A percentile compares a stretch with the other conserved stretches of the same genome.
Evolutionary conservation across 53 echinoderm and acorn worm species (phyloP).

Genomic region (Antedon mediterranea): DNA sequence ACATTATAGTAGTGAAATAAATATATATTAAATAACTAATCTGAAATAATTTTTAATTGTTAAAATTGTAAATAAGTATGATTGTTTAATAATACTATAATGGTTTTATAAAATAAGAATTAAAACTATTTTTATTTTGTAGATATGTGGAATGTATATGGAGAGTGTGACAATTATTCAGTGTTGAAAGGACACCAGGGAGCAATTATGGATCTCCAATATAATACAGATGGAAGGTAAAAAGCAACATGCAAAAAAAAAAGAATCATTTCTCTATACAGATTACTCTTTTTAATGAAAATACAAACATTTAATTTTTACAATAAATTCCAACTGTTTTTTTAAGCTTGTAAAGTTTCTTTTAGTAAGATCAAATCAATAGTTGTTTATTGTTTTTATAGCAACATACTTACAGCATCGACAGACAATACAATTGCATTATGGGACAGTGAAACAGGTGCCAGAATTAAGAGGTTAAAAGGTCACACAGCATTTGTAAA

Average conservation of each 20-base stretch:
- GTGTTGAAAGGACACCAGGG: constrained; percentile 87
- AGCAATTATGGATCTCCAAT: constrained; percentile 85
- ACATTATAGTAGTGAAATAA: too few species aligned
- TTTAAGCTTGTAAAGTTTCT: not conserved
- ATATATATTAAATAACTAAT: too few species aligned
- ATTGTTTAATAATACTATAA: too few species aligned
- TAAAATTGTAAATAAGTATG: too few species aligned
- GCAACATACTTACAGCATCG: constrained; percentile 66
- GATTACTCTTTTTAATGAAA: too few species aligned
- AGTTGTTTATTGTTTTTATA: constrained; percentile 11
- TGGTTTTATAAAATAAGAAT: too few species aligned
- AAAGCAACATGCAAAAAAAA: too few species aligned
- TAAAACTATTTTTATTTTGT: too few species aligned
- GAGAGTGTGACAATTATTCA: constrained; percentile 92
- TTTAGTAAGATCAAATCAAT: not conserved
- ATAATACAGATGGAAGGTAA: constrained; percentile 84
- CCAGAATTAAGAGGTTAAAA: constrained; percentile 84
- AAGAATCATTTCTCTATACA: too few species aligned
- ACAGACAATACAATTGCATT: constrained; percentile 85
- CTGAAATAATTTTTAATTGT: too few species aligned
- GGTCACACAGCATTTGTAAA: constrained; percentile 94
- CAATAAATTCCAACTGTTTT: too few species aligned
- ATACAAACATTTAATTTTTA: not conserved
- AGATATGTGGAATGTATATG: constrained; percentile 98
- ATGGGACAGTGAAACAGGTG: constrained; percentile 84